Conservation (phyloP, 1,140 invertebrate species). For the Lanistes nyassanus region DNA sequence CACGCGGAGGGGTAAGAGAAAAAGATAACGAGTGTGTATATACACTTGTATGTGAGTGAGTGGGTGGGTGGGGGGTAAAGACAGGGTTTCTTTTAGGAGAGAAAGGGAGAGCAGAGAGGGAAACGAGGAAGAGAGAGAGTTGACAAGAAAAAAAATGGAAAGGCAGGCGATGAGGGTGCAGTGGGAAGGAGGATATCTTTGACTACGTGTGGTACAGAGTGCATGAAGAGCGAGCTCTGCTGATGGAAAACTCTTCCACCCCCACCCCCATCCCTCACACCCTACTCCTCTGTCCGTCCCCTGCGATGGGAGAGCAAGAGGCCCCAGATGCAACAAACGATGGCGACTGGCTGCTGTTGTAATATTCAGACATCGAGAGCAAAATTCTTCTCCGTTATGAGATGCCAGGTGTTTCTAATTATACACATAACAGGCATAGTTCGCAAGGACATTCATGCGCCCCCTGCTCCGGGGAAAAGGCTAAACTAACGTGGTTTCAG, state of each 20-base stretch:
- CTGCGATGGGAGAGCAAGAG: too few relatives aligned
- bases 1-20: neutral
- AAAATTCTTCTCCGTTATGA: neutral
- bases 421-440: too few relatives aligned
- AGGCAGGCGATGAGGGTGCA: neutral
- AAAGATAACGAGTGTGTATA: neutral
- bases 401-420: neutral
- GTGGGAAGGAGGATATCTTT: neutral
- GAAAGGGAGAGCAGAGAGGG: neutral
- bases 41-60: too few relatives aligned
- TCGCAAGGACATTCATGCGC: too few relatives aligned
- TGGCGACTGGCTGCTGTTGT: neutral
- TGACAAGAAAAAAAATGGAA: neutral
- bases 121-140: neutral
- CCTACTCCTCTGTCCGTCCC: neutral
- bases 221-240: neutral
- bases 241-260: neutral
- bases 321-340: neutral
- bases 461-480: too few relatives aligned
- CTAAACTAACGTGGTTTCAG: too few relatives aligned
- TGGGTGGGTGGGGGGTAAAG: neutral
- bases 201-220: neutral
- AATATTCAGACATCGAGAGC: neutral
- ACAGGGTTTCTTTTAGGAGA: neutral
- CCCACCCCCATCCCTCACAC: neutral